Evolutionary conservation across 2,113 vertebrate genomes (phyloP).

Genomic region (Thalassarche chlororhynchos): DNA sequence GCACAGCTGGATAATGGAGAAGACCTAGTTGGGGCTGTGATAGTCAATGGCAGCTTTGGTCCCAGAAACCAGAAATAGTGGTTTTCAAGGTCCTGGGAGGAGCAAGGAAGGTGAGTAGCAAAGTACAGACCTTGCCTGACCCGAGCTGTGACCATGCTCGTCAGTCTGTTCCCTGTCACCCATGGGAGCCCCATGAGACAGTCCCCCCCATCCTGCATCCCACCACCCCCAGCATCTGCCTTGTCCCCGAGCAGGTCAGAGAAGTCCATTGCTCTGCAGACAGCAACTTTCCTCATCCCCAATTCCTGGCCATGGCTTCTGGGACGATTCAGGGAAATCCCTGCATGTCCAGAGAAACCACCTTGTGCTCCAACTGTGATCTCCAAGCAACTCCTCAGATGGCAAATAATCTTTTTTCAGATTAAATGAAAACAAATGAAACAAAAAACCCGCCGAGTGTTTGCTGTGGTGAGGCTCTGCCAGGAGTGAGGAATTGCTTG

Average conservation of each 20-base stretch:
- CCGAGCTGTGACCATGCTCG: fast-evolving
- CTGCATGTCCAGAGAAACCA: background rate
- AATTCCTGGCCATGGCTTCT: background rate
- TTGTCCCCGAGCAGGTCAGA: background rate
- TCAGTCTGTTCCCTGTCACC: background rate
- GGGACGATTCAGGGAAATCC: background rate
- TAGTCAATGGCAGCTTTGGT: background rate
- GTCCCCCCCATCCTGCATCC: background rate
- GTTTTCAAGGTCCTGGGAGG: background rate
- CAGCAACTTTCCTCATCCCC: background rate
- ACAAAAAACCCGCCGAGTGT: background rate
- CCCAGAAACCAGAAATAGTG: background rate
- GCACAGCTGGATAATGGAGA: background rate
- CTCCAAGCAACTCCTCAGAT: background rate
- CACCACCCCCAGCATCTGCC: background rate
- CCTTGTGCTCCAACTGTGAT: background rate
- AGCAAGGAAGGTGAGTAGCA: background rate
- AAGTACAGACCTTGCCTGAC: background rate
- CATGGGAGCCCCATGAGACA: background rate
- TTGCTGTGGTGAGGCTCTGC: background rate
- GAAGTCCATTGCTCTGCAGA: background rate
- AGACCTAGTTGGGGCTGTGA: background rate
- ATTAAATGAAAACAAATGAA: background rate
- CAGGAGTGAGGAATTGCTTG: background rate
- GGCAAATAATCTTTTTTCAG: background rate